Evolutionary conservation across 2,797 vertebrate genomes (phyloP), one percentile per base, ranked within the genome.

Genomic region (Myoxocephalus aenaeus): DNA sequence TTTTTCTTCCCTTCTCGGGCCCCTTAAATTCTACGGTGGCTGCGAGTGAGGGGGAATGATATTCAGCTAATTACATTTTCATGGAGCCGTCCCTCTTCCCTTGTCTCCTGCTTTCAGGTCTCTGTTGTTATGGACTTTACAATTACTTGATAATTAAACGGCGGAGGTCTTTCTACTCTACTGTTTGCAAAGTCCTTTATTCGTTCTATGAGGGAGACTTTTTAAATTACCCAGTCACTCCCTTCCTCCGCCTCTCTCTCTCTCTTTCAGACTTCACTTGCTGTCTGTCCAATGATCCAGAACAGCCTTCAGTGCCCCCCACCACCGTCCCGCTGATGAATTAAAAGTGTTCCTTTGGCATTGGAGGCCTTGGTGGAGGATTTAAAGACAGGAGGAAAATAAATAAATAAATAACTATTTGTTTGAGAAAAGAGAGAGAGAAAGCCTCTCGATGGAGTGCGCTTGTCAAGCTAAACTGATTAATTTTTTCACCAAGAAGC

Each of bases 71-170:
- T 93, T 92, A 91, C 87, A 74, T 92, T 93, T 92, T 89, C 88
- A 85, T 44, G 83, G 83, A 83, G 81, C 77, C 7, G 77, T 87
- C 85, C 80, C 54, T 81, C 88, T 85, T 84, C 84, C 80, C 89
- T 86, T 73, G 84, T 83, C 88, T 87, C 71, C 79, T 8, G 40
- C 85, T 85, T 86, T 81, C 87, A 88, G 87, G 80, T 85, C 77
- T 86, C 79, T 79, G 84, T 86, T 89, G 84, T 92, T 88, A 86
- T 83, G 86, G 89, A 91, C 90, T 91, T 89, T 78, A 92, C 91
- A 92, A 88, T 91, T 84, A 88, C 85, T 86, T 70, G 83, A 92
- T 94, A 93, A 93, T 95, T 92, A 92, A 94, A 93, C 62, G 77
- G 84, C 73, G 83, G 86, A 79, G 89, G 79, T 87, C 87, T 90